Evolutionary conservation across 1,140 invertebrate genomes (phyloP).

Genomic region (Amyelois transitella): DNA sequence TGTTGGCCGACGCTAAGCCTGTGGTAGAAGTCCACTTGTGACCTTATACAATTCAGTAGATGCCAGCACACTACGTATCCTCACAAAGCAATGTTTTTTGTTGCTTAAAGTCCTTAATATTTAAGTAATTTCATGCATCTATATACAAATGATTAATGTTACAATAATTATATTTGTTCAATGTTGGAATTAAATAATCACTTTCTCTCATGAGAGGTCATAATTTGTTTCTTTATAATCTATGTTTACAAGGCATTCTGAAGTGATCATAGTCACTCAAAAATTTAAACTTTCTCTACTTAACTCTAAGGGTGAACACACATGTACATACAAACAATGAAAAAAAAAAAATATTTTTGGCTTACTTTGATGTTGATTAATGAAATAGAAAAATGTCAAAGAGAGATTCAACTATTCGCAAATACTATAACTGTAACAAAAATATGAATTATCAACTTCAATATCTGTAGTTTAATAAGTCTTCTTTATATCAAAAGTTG

Average conservation of each 20-base stretch:
- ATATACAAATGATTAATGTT: conserved; percentile 36
- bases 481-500: conserved; percentile 13
- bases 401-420: conserved; percentile 19
- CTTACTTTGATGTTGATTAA: conserved; percentile 48
- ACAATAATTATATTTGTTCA: conserved; percentile 51
- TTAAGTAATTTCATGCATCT: conserved; percentile 19
- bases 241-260: conserved; percentile 33
- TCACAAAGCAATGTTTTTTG: conserved; percentile 13
- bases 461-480: conserved; percentile 8
- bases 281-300: conserved; percentile 47
- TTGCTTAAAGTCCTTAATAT: conserved; percentile 25
- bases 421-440: conserved; percentile 27
- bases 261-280: conserved; percentile 23
- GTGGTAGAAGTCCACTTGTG: conserved; percentile 1
- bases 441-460: conserved; percentile 16
- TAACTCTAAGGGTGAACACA: conserved; percentile 63
- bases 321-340: conserved; percentile 44
- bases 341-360: conserved; percentile 61
- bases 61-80: conserved; percentile 18
- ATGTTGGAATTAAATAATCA: conserved; percentile 49
- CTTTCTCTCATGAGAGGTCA: conserved; percentile 36
- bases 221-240: conserved; percentile 29
- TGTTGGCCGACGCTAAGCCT: background rate
- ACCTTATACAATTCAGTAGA: conserved; percentile 8
- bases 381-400: conserved; percentile 41